phyloP scores from a whole-genome alignment of 2,888 invertebrate genomes.

The Amiota communis region DNA sequence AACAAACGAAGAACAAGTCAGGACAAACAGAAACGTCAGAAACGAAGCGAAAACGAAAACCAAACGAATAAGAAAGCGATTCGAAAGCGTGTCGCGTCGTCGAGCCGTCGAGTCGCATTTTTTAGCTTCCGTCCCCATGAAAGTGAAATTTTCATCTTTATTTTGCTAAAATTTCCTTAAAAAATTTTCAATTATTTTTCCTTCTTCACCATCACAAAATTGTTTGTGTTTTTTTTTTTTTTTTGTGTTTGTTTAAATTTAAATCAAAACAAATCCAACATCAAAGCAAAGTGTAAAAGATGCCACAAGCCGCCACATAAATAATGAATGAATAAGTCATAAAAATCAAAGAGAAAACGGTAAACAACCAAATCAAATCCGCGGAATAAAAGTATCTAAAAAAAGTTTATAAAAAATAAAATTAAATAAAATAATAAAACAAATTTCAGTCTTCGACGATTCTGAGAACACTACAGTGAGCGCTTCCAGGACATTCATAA shows the following conservation, averaged over 20 bases:
- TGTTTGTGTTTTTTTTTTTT: constrained; percentile 1
- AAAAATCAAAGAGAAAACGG: constrained; percentile 32
- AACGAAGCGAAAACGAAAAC: constrained; percentile 26
- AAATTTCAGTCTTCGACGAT: no score
- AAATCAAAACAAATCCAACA: constrained; percentile 38
- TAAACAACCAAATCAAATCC: not conserved
- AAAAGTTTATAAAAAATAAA: constrained; percentile 8
- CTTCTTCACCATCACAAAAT: not conserved
- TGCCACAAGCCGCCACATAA: no score
- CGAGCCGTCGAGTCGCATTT: constrained; percentile 18
- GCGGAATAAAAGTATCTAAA: not conserved
- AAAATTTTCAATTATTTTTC: no score
- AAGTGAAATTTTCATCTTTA: not conserved
- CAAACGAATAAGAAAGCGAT: constrained; percentile 16
- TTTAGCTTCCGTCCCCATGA: constrained; percentile 21
- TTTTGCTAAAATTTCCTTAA: not conserved
- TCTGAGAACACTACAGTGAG: not conserved
- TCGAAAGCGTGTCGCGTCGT: constrained; percentile 19
- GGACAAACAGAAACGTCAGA: no score
- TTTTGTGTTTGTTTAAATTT: constrained; percentile 36
- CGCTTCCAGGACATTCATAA: no score
- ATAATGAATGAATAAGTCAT: constrained; percentile 35
- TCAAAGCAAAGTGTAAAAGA: constrained; percentile 40
- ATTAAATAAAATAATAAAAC: constrained; percentile 38
- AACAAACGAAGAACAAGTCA: no score